Evolutionary conservation across 2,888 invertebrate genomes (phyloP).

Genomic region (Lomographa bimaculata): DNA sequence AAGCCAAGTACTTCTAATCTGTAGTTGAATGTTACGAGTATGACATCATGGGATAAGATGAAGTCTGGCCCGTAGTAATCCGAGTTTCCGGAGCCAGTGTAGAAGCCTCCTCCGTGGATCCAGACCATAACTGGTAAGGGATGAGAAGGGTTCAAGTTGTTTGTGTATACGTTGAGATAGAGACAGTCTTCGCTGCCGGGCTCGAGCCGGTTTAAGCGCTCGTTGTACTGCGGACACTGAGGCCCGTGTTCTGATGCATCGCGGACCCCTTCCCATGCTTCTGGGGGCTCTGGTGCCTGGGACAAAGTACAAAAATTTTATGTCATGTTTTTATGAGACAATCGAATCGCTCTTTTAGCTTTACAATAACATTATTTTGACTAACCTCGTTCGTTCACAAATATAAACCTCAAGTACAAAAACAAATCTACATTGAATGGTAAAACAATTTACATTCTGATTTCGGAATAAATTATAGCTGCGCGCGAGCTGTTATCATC

Average conservation of each 20-base stretch:
- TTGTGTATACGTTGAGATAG: conserved; percentile 87
- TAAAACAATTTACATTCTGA: conserved; percentile 3
- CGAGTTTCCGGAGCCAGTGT: conserved; percentile 76
- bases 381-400: no score
- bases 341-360: no score
- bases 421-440: no score
- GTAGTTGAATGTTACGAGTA: conserved; percentile 77
- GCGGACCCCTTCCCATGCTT: conserved; percentile 63
- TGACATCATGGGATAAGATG: conserved; percentile 65
- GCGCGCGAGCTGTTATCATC: no score
- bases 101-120: conserved; percentile 79
- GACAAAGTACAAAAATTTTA: no score
- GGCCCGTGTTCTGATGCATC: conserved; percentile 68
- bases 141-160: conserved; percentile 40
- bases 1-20: conserved; percentile 77
- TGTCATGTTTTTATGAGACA: no score
- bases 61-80: conserved; percentile 78
- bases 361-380: no score
- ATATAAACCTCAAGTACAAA: no score
- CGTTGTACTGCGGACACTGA: conserved; percentile 75
- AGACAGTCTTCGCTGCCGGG: conserved; percentile 86
- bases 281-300: conserved; percentile 71
- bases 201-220: conserved; percentile 73
- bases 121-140: conserved; percentile 72
- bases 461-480: conserved; percentile 1